phyloP scores from a whole-genome alignment of 2,113 vertebrate genomes.

The Bufo gargarizans region DNA sequence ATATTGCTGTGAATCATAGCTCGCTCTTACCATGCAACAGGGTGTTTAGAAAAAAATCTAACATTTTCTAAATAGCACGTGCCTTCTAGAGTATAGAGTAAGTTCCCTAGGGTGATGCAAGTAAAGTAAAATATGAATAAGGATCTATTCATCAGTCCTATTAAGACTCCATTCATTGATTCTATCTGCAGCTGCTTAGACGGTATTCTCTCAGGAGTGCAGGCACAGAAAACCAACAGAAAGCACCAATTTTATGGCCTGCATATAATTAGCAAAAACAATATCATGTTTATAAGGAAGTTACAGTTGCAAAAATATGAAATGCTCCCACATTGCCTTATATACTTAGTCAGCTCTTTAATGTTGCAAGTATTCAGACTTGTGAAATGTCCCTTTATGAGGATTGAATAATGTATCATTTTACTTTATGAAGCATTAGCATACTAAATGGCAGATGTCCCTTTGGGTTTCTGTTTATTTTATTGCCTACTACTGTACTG shows the following conservation, averaged over 20 bases:
- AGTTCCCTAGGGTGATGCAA: conserved; percentile 15
- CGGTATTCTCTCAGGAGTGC: conserved; percentile 31
- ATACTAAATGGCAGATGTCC: not conserved
- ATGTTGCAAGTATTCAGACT: not conserved
- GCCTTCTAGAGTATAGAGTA: not conserved
- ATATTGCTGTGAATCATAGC: not conserved
- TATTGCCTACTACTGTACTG: not conserved
- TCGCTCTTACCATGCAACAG: not conserved
- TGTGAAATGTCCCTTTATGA: not conserved
- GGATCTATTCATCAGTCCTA: conserved; percentile 51
- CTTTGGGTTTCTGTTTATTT: not conserved
- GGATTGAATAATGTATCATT: not conserved
- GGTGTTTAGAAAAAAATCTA: conserved; percentile 27
- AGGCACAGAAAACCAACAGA: conserved; percentile 44
- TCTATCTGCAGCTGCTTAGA: conserved; percentile 50
- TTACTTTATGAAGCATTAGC: not conserved
- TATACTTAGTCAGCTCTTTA: conserved; percentile 39
- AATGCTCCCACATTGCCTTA: conserved; percentile 8
- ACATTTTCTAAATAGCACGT: conserved; percentile 15
- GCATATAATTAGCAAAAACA: conserved; percentile 56
- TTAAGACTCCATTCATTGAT: conserved; percentile 55
- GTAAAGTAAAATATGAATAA: conserved; percentile 50
- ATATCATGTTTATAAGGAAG: conserved; percentile 44
- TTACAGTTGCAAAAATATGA: conserved; percentile 27
- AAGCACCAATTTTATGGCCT: conserved; percentile 51